These are phyloP conservation scores for Amazona vittata DNA, from an alignment of 2,113 vertebrate species.

Conservation along the genomic window DNA sequence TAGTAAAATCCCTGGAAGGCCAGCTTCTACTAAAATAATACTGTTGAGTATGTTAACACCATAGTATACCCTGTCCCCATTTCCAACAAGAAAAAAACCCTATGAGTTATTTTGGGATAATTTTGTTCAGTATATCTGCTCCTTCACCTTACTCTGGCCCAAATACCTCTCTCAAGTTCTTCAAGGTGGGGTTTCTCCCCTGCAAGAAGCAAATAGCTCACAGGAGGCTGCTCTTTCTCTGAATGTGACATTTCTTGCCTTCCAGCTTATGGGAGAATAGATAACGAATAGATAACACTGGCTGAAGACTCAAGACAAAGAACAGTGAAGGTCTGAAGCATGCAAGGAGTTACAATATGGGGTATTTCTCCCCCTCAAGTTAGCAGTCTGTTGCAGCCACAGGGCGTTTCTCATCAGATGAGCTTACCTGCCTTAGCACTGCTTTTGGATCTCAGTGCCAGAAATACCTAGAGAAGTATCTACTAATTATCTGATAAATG, in stretches of 20 bases:
- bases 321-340: background rate
- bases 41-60: background rate
- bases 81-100: background rate
- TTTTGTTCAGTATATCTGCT: background rate
- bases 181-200: background rate
- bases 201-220: background rate
- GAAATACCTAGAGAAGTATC: conserved; percentile 86
- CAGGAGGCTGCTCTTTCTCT: background rate
- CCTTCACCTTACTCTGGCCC: background rate
- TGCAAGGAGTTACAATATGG: background rate
- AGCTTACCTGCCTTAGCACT: conserved; percentile 76
- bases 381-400: conserved; percentile 72
- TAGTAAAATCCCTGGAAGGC: background rate
- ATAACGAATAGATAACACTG: background rate
- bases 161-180: background rate
- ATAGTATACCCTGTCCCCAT: background rate
- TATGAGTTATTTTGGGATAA: background rate
- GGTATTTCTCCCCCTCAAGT: conserved; percentile 39
- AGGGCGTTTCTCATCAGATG: conserved; percentile 71
- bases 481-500: conserved; percentile 90
- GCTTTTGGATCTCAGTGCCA: conserved; percentile 78
- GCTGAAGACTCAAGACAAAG: background rate
- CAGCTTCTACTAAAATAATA: background rate
- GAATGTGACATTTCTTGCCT: background rate
- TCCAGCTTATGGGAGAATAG: background rate